These are phyloP conservation scores for Pristionchus arcanus DNA, from an alignment of 2,888 invertebrate genomes.

Conservation along the genomic window DNA sequence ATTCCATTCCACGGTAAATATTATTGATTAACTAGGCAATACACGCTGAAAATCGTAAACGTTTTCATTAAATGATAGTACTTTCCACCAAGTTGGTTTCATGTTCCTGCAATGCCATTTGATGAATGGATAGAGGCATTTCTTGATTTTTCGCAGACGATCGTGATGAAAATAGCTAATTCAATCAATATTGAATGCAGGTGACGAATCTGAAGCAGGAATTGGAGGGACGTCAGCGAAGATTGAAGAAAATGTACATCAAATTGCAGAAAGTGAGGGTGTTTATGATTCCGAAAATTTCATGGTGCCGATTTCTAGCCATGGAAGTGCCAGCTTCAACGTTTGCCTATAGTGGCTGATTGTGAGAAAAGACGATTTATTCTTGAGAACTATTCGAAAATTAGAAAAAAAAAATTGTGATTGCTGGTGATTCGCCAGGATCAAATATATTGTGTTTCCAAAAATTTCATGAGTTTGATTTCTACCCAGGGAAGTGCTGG, in stretches of 20 bases:
- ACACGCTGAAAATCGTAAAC: too few relatives aligned
- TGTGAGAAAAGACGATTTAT: too few relatives aligned
- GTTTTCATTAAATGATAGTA: too few relatives aligned
- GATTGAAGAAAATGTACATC: constrained; percentile 90
- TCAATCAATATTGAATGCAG: neutral
- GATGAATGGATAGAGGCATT: neutral
- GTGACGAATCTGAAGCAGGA: constrained; percentile 48
- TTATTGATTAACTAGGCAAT: constrained; percentile 96
- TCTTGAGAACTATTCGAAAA: too few relatives aligned
- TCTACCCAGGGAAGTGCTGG: too few relatives aligned
- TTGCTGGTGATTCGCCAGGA: too few relatives aligned
- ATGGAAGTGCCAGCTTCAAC: neutral
- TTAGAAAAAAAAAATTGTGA: too few relatives aligned
- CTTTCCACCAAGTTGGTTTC: neutral
- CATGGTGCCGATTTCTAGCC: neutral
- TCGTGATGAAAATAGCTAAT: neutral
- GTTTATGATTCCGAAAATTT: neutral
- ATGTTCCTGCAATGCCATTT: neutral
- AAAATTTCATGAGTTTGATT: too few relatives aligned
- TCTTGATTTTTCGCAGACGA: neutral
- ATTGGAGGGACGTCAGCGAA: constrained; percentile 95
- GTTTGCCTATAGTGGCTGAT: too few relatives aligned
- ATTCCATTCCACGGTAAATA: constrained; percentile 91
- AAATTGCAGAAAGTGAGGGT: constrained; percentile 86
- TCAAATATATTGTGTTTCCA: too few relatives aligned